Evolutionary conservation across 2,797 vertebrate species (phyloP), one percentile per base, ranked within the genome.

Genomic region (Iguana delicatissima): DNA sequence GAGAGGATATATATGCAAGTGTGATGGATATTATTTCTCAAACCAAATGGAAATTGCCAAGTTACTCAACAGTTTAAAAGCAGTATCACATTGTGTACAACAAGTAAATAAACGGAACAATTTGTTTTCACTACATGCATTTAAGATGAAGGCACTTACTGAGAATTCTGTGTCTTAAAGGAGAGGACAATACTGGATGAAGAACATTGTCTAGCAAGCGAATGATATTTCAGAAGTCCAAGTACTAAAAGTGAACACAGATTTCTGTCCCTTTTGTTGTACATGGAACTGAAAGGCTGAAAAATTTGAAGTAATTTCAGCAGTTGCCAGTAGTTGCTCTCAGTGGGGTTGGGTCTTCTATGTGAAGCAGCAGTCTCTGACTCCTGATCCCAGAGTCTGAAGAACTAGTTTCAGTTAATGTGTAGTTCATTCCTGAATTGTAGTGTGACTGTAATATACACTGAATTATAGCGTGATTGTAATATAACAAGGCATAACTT

Each of bases 21-120:
- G 22, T 57, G 64, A 57, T 88, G 4, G 50, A 29, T 72, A 55
- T 88, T 88, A 55, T 24, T 69, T 88, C n/a, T 9, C n/a, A 82
- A 80, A 80, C 32, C 29, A 80, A 88, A 82, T 52, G 46, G 59
- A 69, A 80, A 69, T 72, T 55, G 74, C 26, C 80, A 88, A 80
- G 87, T 80, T 81, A 88, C 42, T 50, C 86, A 88, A 72, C 62
- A 89, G 52, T 52, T 59, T 89, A 83, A 82, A 72, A 89, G 35
- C 62, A 72, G 22, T 69, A 80, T 55, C 81, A 32, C 77, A 67
- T 72, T 89, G n/a, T 32, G 29, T 85, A 35, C 22, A 24, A 24
- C 22, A 89, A 77, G 73, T 88, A 84, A 84, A 77, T 84, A 52
- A 14, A 64, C 14, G 67, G 22, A 22, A 59, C 38, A 14, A 5